These are phyloP conservation scores for Psilopogon haemacephalus DNA, from an alignment of 2,113 vertebrate genomes.

Conservation along the genomic window DNA sequence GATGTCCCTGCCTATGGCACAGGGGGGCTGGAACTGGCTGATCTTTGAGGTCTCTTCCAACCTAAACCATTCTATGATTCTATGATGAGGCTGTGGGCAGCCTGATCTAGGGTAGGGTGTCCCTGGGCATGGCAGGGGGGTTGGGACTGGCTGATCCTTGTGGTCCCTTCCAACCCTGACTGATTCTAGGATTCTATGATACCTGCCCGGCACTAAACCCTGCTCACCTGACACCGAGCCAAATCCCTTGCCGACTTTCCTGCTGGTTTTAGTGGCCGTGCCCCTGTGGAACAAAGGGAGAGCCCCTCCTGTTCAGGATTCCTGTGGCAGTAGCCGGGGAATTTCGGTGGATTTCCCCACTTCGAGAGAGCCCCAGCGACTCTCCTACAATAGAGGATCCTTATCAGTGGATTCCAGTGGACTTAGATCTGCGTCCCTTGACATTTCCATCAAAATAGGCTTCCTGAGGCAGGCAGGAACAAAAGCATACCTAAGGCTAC, in stretches of 20 bases:
- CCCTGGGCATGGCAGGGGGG: no score
- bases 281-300: no score
- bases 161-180: no score
- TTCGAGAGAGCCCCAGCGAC: background rate
- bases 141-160: no score
- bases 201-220: no score
- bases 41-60: no score
- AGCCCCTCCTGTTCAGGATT: background rate
- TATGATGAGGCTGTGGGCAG: no score
- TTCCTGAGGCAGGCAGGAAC: background rate
- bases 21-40: no score
- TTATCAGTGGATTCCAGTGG: constrained; percentile 51
- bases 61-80: no score
- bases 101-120: no score
- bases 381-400: background rate
- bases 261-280: background rate
- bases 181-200: no score
- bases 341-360: constrained; percentile 32
- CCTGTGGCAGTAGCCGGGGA: background rate
- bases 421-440: background rate
- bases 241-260: constrained; percentile 6
- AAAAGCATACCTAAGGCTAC: background rate
- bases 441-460: constrained; percentile 12
- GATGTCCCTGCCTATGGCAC: no score
- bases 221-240: background rate